Conservation (phyloP, 2,113 vertebrate genomes). For the Larimichthys polyactis region DNA sequence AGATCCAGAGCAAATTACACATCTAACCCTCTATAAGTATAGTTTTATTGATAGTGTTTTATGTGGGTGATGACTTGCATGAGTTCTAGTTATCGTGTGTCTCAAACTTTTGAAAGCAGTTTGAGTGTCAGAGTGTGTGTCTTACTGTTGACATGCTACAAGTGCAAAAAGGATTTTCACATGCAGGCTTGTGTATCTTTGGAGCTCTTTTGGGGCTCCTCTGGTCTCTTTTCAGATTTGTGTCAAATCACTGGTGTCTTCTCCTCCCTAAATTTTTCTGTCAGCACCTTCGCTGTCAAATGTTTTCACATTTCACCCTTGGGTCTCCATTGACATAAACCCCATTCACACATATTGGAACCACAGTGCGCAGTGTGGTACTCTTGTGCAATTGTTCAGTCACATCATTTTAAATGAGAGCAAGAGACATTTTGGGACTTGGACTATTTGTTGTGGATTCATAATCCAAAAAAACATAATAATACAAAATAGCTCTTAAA, state of each 20-base stretch:
- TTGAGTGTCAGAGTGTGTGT: slow-evolving; percentile 13
- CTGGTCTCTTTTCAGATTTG: slow-evolving; percentile 10
- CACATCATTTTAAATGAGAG: slow-evolving; percentile 20
- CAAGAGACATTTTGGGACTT: background rate
- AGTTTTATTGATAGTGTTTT: background rate
- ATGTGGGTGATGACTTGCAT: background rate
- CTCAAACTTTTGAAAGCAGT: slow-evolving; percentile 32
- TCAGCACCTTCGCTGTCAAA: slow-evolving; percentile 63
- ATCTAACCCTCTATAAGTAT: background rate
- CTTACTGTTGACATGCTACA: slow-evolving; percentile 39
- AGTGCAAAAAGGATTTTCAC: slow-evolving; percentile 69
- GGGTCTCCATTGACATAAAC: slow-evolving; percentile 52
- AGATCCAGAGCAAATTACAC: background rate
- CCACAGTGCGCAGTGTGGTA: background rate
- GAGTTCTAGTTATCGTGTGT: background rate
- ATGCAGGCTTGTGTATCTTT: slow-evolving; percentile 20
- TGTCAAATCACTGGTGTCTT: slow-evolving; percentile 38
- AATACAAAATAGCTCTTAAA: no score
- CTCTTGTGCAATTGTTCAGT: background rate
- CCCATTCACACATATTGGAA: slow-evolving; percentile 61
- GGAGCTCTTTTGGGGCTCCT: slow-evolving; percentile 14
- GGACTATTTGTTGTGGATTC: no score
- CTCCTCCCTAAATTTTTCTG: slow-evolving; percentile 61
- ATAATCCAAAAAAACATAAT: no score
- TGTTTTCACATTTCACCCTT: slow-evolving; percentile 63